A percentile compares a stretch with the other conserved stretches of the same genome.
phyloP scores from a whole-genome alignment of 2,113 vertebrate species.

The Origma solitaria region DNA sequence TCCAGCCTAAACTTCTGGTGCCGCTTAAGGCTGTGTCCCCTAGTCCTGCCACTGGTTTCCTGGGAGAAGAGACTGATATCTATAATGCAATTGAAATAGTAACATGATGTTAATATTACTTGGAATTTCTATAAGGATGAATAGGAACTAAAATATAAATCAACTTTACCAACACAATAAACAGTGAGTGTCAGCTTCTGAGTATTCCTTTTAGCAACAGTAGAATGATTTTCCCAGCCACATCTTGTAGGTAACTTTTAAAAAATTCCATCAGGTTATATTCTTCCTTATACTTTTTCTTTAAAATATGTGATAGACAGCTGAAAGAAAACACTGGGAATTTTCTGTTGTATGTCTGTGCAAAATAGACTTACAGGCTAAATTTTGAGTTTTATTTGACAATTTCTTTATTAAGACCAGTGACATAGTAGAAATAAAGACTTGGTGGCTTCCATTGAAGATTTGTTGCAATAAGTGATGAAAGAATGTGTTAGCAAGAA shows the following conservation, averaged over 20 bases:
- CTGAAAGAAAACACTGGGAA: neutral
- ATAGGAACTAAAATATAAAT: neutral
- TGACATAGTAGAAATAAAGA: neutral
- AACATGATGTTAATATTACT: neutral
- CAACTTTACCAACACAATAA: neutral
- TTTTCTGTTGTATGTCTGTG: neutral
- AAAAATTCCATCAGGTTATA: neutral
- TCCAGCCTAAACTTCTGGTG: neutral
- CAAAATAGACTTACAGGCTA: neutral
- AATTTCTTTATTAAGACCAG: neutral
- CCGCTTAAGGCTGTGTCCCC: neutral
- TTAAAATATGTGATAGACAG: neutral
- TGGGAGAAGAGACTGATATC: neutral
- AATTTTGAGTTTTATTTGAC: neutral
- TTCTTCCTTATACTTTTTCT: neutral
- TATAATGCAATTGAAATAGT: neutral
- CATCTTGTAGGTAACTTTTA: neutral
- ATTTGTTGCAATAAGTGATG: neutral
- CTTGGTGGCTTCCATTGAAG: neutral
- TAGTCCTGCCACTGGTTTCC: rapidly evolving
- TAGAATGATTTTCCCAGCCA: neutral
- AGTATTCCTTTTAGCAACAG: neutral
- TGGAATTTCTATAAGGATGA: neutral
- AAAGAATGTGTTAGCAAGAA: neutral
- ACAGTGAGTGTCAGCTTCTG: neutral